A percentile compares a stretch with the other conserved stretches of the same genome.
Conservation (phyloP, 2,797 vertebrate species). For the Spinibarbus caldwelli region DNA sequence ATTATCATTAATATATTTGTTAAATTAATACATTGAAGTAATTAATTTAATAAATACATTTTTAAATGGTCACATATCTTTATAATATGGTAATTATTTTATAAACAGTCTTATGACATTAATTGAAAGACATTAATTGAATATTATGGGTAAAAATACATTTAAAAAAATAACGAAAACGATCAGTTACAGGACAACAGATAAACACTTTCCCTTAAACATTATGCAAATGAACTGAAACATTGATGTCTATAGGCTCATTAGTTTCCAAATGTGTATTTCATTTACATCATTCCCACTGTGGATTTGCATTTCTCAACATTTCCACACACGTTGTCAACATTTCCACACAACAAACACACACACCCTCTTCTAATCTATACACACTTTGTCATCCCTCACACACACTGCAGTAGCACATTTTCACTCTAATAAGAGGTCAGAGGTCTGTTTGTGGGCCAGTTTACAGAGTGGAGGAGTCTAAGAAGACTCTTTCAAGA, state of each 20-base stretch:
- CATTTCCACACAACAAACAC: conserved; percentile 11
- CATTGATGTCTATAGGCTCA: not conserved
- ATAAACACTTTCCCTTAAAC: not conserved
- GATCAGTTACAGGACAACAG: not conserved
- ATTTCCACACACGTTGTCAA: conserved; percentile 15
- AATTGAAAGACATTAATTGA: not conserved
- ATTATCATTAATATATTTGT: not conserved
- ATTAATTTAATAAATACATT: not conserved
- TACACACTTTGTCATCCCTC: conserved; percentile 3
- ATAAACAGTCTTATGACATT: not conserved
- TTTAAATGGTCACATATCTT: not conserved
- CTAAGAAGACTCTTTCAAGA: conserved; percentile 31
- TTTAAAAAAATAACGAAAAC: not conserved
- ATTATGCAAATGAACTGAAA: not conserved
- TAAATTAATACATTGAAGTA: conserved; percentile 5
- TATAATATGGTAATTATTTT: not conserved
- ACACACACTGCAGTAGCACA: conserved; percentile 26
- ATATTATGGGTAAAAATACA: not conserved
- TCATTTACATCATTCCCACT: not conserved
- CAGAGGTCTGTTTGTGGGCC: conserved; percentile 20
- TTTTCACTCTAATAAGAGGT: conserved; percentile 7
- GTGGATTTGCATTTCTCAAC: not conserved
- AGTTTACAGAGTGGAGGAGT: conserved; percentile 18
- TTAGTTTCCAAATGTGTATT: conserved; percentile 1
- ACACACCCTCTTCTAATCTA: not conserved